phyloP scores from a whole-genome alignment of 2,797 vertebrate species.

The Sebastolobus alascanus region DNA sequence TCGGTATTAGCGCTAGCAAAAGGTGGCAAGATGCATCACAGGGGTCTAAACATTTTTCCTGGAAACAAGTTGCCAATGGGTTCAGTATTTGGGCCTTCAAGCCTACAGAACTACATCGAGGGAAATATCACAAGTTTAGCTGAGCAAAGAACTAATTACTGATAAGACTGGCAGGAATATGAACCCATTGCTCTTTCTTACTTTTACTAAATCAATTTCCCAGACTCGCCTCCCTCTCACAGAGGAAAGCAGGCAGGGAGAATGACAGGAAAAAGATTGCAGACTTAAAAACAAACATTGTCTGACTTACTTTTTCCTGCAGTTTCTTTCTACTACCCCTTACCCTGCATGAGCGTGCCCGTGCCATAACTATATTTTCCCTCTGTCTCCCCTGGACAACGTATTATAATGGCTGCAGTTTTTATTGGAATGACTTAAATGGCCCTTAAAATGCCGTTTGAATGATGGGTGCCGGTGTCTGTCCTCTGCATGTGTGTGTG shows the following conservation, averaged over 20 bases:
- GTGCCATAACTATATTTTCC: conserved; percentile 52
- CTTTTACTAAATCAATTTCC: conserved; percentile 63
- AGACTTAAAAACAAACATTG: conserved; percentile 82
- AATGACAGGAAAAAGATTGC: conserved; percentile 48
- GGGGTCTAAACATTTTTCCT: conserved; percentile 24
- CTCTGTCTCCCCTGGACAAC: conserved; percentile 67
- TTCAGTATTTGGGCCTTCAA: conserved; percentile 10
- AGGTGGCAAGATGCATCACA: conserved; percentile 1
- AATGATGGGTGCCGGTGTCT: conserved; percentile 69
- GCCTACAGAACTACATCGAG: conserved; percentile 8
- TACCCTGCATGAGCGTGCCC: conserved; percentile 17
- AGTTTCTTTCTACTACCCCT: conserved; percentile 57
- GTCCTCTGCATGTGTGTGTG: conserved; percentile 48
- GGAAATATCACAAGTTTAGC: conserved; percentile 53
- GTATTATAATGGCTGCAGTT: conserved; percentile 75
- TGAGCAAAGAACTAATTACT: conserved; percentile 39
- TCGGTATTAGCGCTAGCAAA: conserved; percentile 5
- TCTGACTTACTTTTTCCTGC: conserved; percentile 68
- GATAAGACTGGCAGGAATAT: conserved; percentile 50
- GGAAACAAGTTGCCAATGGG: conserved; percentile 24
- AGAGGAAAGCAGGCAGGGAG: conserved; percentile 34
- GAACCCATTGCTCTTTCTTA: conserved; percentile 62
- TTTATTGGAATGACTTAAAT: conserved; percentile 81
- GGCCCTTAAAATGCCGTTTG: conserved; percentile 78
- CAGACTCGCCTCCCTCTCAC: conserved; percentile 42